phyloP scores from a whole-genome alignment of 2,888 invertebrate genomes.

The Tethea ocularis region DNA sequence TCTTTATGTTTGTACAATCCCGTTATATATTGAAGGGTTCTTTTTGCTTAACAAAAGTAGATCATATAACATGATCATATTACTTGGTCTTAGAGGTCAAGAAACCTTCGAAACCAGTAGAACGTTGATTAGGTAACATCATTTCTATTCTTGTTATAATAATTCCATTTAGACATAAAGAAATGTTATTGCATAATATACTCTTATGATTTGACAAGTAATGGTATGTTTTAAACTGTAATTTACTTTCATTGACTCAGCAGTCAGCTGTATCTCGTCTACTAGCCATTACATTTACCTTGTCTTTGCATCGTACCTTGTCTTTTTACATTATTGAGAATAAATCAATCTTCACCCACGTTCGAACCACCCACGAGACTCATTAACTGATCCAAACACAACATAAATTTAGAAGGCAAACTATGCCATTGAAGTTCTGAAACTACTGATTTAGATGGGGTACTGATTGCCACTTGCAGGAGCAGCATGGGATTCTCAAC shows the following conservation, averaged over 20 bases:
- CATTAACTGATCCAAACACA: slow-evolving; percentile 44
- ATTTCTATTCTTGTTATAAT: too few relatives aligned
- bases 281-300: neutral
- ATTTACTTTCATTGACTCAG: neutral
- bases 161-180: too few relatives aligned
- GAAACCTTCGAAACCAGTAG: neutral
- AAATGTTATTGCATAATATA: too few relatives aligned
- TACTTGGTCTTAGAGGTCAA: too few relatives aligned
- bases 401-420: slow-evolving; percentile 40
- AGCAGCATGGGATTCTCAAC: slow-evolving; percentile 16
- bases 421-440: slow-evolving; percentile 40
- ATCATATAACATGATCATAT: too few relatives aligned
- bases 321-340: slow-evolving; percentile 12
- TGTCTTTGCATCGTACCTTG: too few relatives aligned
- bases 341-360: slow-evolving; percentile 36
- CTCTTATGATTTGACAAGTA: too few relatives aligned
- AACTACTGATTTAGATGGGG: slow-evolving; percentile 33
- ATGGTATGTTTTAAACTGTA: neutral
- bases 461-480: slow-evolving; percentile 12
- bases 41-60: neutral
- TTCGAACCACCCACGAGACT: slow-evolving; percentile 38
- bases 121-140: neutral
- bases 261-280: neutral
- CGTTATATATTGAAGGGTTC: neutral
- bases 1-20: neutral